Evolutionary conservation across 2,113 vertebrate species (phyloP).

Genomic region (Mixornis gularis): DNA sequence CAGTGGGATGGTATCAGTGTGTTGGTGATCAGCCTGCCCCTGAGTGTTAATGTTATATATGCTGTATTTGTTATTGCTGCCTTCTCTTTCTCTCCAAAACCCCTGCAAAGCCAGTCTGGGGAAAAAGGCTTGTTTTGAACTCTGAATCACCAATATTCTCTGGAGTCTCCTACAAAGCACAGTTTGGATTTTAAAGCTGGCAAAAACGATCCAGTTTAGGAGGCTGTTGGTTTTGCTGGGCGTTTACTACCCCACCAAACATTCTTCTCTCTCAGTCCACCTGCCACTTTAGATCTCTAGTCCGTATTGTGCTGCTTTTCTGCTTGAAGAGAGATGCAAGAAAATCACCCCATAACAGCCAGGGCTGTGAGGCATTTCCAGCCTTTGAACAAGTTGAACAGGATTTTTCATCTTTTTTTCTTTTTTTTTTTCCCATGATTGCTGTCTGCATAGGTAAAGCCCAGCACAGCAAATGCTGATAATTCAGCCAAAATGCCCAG

Average conservation of each 20-base stretch:
- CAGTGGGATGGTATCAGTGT: not conserved
- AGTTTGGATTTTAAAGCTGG: not conserved
- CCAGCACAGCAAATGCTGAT: not conserved
- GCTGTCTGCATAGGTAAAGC: not conserved
- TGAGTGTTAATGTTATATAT: too few species aligned
- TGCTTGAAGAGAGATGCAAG: not conserved
- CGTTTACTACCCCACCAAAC: accelerated
- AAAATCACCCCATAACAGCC: not conserved
- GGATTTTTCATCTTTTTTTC: not conserved
- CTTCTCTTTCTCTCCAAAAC: not conserved
- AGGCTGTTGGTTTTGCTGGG: not conserved
- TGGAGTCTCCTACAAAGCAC: not conserved
- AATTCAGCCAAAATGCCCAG: not conserved
- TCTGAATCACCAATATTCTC: not conserved
- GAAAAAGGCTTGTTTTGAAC: not conserved
- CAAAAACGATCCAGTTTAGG: not conserved
- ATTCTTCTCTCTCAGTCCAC: not conserved
- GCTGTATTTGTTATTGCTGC: not conserved
- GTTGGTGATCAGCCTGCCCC: not conserved
- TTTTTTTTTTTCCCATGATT: not conserved
- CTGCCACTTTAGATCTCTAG: not conserved
- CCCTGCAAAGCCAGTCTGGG: not conserved
- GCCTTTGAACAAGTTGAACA: not conserved
- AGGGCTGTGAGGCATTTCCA: not conserved
- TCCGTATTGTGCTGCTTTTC: not conserved